Evolutionary conservation across 2,888 invertebrate genomes (phyloP).

Genomic region (Chrysodeixis includens): DNA sequence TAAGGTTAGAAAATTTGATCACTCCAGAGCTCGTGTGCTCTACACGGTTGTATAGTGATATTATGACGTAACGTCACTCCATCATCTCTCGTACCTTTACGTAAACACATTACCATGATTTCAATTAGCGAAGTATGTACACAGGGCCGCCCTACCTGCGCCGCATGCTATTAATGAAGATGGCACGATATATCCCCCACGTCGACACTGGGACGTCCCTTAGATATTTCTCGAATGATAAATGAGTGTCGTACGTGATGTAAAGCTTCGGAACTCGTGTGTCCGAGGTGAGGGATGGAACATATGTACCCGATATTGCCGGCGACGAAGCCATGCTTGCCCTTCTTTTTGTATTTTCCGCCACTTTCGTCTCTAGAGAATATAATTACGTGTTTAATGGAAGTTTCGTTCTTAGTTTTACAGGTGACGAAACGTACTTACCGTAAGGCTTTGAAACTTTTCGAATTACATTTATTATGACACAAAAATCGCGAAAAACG

Average conservation of each 20-base stretch:
- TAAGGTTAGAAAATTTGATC: constrained; percentile 1
- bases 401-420: constrained; percentile 21
- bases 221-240: constrained; percentile 77
- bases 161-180: constrained; percentile 68
- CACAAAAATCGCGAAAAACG: background rate
- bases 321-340: constrained; percentile 23
- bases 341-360: constrained; percentile 40
- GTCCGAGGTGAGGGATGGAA: constrained; percentile 59
- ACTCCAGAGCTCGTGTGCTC: background rate
- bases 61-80: constrained; percentile 37
- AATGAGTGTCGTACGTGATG: constrained; percentile 76
- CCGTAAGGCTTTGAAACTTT: constrained; percentile 5
- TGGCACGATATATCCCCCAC: constrained; percentile 61
- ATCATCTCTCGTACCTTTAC: constrained; percentile 47
- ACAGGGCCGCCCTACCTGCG: constrained; percentile 51
- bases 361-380: constrained; percentile 26
- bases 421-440: constrained; percentile 37
- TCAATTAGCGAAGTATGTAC: constrained; percentile 65
- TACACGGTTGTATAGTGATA: constrained; percentile 10
- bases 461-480: constrained; percentile 4
- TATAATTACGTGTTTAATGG: constrained; percentile 23
- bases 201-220: constrained; percentile 66
- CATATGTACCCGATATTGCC: constrained; percentile 57
- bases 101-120: constrained; percentile 61
- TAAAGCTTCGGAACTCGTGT: constrained; percentile 65